These are phyloP conservation scores for Brachyrhaphis roseni DNA, from an alignment of 2,797 vertebrate species.

Conservation along the genomic window DNA sequence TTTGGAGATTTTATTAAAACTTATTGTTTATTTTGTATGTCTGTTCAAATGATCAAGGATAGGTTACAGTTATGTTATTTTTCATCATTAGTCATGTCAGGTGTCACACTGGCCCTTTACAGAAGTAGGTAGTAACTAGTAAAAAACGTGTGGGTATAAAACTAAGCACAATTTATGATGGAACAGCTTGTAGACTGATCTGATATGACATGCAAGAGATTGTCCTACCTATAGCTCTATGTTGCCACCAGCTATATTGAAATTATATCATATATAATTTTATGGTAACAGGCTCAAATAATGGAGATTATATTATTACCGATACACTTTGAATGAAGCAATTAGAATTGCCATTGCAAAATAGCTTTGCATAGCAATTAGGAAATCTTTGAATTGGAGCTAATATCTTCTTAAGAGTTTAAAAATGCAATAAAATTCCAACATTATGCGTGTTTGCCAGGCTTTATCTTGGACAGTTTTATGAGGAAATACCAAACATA, in stretches of 20 bases:
- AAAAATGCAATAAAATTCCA: not conserved
- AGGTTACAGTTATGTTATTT: not conserved
- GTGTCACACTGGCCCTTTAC: not conserved
- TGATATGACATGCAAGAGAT: not conserved
- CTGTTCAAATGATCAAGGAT: not conserved
- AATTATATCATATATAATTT: not conserved
- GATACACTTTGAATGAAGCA: not conserved
- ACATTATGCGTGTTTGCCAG: not conserved
- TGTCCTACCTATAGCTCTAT: not conserved
- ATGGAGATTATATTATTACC: not conserved
- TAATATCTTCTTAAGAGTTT: not conserved
- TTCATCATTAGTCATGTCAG: not conserved
- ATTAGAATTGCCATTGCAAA: not conserved
- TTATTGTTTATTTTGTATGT: not conserved
- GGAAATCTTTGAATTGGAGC: not conserved
- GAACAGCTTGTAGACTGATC: not conserved
- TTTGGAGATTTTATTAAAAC: not conserved
- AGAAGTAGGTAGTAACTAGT: not conserved
- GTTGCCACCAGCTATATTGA: not conserved
- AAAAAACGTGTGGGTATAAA: not conserved
- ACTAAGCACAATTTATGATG: not conserved
- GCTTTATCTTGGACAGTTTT: not conserved
- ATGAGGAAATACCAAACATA: not conserved
- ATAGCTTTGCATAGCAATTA: not conserved
- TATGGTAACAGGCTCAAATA: not conserved